phyloP scores from a whole-genome alignment of 2,888 invertebrate genomes.

The Siphlonurus alternatus region DNA sequence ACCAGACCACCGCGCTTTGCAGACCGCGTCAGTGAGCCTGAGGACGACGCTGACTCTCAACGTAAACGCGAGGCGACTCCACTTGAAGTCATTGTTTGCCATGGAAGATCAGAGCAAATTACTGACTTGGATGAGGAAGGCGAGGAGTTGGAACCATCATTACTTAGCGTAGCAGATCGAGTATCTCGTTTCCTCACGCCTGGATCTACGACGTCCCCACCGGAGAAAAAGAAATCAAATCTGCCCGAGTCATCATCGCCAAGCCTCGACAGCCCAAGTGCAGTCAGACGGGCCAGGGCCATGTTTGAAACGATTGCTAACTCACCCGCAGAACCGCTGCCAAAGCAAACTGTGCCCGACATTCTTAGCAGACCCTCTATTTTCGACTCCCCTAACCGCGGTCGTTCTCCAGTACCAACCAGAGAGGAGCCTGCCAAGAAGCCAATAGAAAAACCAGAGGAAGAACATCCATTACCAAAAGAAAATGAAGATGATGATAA shows the following conservation, averaged over 20 bases:
- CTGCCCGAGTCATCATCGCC: background rate
- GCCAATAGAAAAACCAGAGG: background rate
- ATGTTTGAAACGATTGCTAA: slow-evolving; percentile 46
- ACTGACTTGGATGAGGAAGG: slow-evolving; percentile 22
- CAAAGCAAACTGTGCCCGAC: slow-evolving; percentile 19
- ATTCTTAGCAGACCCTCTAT: slow-evolving; percentile 34
- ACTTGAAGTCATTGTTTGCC: background rate
- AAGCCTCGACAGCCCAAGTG: slow-evolving; percentile 17
- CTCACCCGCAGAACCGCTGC: slow-evolving; percentile 7
- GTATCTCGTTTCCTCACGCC: slow-evolving; percentile 25
- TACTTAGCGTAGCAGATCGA: slow-evolving; percentile 9
- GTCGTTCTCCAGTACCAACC: background rate
- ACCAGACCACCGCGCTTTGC: slow-evolving; percentile 36
- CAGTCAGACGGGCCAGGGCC: slow-evolving; percentile 51
- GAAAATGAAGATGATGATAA: background rate
- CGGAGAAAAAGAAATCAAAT: background rate
- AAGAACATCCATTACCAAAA: background rate
- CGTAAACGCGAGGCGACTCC: background rate
- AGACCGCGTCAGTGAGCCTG: slow-evolving; percentile 56
- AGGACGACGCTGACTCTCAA: slow-evolving; percentile 32
- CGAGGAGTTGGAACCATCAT: slow-evolving; percentile 10
- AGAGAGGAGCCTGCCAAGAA: background rate
- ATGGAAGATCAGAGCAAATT: slow-evolving; percentile 13
- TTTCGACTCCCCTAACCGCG: slow-evolving; percentile 18
- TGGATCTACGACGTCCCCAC: background rate